Base-by-base conservation (phyloP, 2,888 invertebrate species). In the Nomada ruficornis region DNA sequence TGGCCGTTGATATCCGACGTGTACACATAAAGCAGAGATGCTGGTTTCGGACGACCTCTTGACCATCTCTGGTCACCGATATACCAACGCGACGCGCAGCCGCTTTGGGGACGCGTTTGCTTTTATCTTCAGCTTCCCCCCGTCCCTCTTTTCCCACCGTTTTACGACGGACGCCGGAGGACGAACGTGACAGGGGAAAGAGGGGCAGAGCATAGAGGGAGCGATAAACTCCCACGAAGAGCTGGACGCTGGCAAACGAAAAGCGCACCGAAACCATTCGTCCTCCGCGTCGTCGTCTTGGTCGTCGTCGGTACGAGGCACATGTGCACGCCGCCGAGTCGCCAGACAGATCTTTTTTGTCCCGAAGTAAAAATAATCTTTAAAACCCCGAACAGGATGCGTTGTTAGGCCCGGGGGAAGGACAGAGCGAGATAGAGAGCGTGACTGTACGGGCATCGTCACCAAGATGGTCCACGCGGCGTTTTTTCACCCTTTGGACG, bases 331-430 rank as follows among this genome's bases (percentile, higher is more conserved):
- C 86, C 90, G 89, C 90, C 88, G 89, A 92, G 91, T 92, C 92
- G 93, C 92, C 93, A 93, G 93, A 93, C 93, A 92, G 92, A 91
- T 92, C 91, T 93, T 93, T 93, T 93, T 93, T 93, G 93, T 91
- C 91, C 92, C 90, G 91, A 91, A 89, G 94, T 94, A 94, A 94
- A 94, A 94, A 94, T 94, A 94, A 94, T 93, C 93, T 94, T 93
- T 93, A 93, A 93, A 93, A 93, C 92, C 93, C 93, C 93, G 92
- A 93, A 94, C 93, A 94, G 93, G 93, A 94, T 94, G 93, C 93
- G 92, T 89, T 87, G 90, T 89, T 89, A 88, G 89, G 88, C 89
- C 84, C 83, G 87, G 87, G 87, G 87, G 52, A 55, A 23, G 85
- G 23, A 50, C 72, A 69, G 73, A 57, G 79, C 65, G 55, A 47